Evolutionary conservation across 2,113 vertebrate species (phyloP), one percentile per base, ranked within the genome.

Genomic region (Pangasianodon hypophthalmus): DNA sequence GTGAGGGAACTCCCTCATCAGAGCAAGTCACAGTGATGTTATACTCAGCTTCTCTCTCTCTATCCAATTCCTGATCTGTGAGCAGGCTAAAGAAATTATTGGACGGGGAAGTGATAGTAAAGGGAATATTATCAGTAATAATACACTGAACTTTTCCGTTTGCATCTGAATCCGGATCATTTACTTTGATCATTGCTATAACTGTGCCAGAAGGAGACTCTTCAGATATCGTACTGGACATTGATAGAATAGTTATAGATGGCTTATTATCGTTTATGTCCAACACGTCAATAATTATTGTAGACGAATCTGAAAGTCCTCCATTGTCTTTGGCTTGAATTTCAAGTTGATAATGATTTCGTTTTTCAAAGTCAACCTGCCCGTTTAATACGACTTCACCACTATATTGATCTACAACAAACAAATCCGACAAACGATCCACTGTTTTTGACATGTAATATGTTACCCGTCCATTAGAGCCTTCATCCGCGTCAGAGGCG

Each of bases 321-420:
- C 95, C 96, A 0, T 96, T 93, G 0, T 97, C 96, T 85, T 93
- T 96, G 1, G 95, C 95, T 92, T 96, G 94, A 84, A 97, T 85
- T 24, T 0, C 94, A 0, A 92, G 90, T 83, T 95, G 94, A 0
- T 96, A 95, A 46, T 93, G 93, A 44, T 88, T 96, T 11, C 52
- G 46, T 54, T 93, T 92, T 90, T 97, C 96, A 11, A 94, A 97
- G 87, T 97, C 96, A 8, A 96, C 69, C 0, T 58, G 19, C 0
- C 92, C 94, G 41, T n/a, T 88, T 1, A 95, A 37, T 1, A 37
- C 37, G 37, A 37, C 37, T 37, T 37, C 37, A 37, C 37, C 37
- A 37, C 37, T 37, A 37, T 37, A 37, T 1, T 37, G 37, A 37
- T 37, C 37, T 37, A 37, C 37, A 37, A 37, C 37, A 37, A 37